A percentile compares a stretch with the other conserved stretches of the same genome.
Evolutionary conservation across 2,113 vertebrate genomes (phyloP).

Genomic region (Xenus cinereus): DNA sequence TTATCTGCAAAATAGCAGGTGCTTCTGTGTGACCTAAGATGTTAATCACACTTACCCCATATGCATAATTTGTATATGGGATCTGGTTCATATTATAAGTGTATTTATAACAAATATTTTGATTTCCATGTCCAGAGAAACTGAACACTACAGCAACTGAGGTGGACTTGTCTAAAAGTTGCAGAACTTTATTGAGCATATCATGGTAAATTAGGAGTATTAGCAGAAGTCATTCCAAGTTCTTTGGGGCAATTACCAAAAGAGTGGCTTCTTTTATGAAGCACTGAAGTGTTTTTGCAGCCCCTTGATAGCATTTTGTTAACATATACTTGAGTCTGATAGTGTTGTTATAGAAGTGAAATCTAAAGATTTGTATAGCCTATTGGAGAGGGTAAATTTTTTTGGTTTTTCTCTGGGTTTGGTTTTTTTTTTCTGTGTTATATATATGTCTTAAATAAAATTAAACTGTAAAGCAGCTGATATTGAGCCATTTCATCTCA

Average conservation of each 20-base stretch:
- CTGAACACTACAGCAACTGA: neutral
- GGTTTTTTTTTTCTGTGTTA: neutral
- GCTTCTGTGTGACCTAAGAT: neutral
- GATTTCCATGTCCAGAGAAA: neutral
- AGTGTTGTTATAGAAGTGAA: neutral
- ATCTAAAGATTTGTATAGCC: neutral
- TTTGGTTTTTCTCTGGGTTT: fast-evolving
- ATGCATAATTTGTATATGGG: neutral
- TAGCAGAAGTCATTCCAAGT: neutral
- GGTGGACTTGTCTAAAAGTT: neutral
- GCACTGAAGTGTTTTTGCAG: neutral
- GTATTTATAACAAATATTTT: neutral
- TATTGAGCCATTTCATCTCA: neutral
- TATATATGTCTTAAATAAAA: no score
- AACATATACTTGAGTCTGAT: neutral
- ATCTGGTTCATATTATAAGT: neutral
- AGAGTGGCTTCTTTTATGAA: neutral
- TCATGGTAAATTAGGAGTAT: neutral
- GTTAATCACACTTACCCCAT: neutral
- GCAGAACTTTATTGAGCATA: neutral
- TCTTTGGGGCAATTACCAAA: neutral
- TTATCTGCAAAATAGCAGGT: neutral
- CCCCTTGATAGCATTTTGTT: neutral
- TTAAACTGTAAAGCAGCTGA: neutral
- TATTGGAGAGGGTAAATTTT: neutral